Evolutionary conservation across 2,888 invertebrate genomes (phyloP), one percentile per base, ranked within the genome.

Genomic region (Dryomyza anilis): DNA sequence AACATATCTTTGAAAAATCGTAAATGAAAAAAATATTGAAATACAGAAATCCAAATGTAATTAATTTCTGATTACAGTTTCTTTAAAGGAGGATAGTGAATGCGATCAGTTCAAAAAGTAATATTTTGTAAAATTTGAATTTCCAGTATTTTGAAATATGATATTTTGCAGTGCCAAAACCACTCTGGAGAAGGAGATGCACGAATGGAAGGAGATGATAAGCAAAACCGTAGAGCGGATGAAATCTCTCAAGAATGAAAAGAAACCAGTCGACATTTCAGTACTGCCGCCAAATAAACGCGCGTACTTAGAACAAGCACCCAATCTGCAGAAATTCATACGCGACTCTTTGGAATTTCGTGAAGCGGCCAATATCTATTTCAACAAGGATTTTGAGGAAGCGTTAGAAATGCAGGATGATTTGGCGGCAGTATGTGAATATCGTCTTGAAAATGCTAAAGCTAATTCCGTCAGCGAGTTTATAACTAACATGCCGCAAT

Each of bases 291-390:
- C 61, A 0, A 75, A 78, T 3, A 79, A 81, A n/a, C 71, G 71
- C 1, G 67, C 67, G 0, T 77, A 76, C 56, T 70, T 82, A 3
- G 69, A 71, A 3, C 57, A 70, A 2, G 75, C 69, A 0, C 77
- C 76, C 0, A 70, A 76, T 64, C 39, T 80, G 6, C 73, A 73
- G 7, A 71, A 68, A 5, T 79, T 76, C 21, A 39, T 78, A 2
- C 72, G 76, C 0, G 74, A 76, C 16, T 73, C 75, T 0, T 8
- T 76, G 0, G 64, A 70, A 7, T 80, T 81, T 12, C 73, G 74
- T 7, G 66, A 73, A 2, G 70, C 72, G 4, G 75, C 74, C 0
- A 50, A 56, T 3, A 33, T 33, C 0, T 83, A 77, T 61, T 50
- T 79, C 7, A 64, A 70, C 10, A 53, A 62, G 3, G 69, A 78